Base-by-base conservation (phyloP, 2,888 invertebrate genomes). In the Punctoribates punctum region DNA sequence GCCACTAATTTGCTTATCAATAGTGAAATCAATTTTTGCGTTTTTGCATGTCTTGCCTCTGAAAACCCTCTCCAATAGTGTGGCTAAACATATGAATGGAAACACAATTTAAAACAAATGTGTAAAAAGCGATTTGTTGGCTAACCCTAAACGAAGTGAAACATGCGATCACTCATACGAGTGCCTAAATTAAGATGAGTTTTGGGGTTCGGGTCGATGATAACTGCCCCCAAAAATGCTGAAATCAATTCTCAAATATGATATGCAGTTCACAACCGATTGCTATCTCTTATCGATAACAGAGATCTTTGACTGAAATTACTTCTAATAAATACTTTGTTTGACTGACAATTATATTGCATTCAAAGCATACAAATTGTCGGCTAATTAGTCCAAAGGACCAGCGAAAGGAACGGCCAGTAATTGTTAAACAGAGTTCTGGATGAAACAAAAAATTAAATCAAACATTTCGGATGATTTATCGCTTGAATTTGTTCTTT, bases 1-100 rank as follows among this genome's bases (percentile, higher is more conserved):
- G 51, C 51, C 5, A 9, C 27, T 67, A 42, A 67, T 67, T 67
- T 67, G 67, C 67, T 67, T 67, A 67, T 67, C 67, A 67, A 67
- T 67, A 42, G 42, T 42, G 42, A 42, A 42, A 42, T 42, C 42
- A 42, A 42, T 42, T 42, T 42, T 42, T 42, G 42, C 42, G 42
- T 42, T 42, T 42, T 42, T 13, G 42, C 42, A 42, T 42, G 42
- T 42, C 42, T 42, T 42, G 8, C 42, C 8, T 11, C 42, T 13
- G 13, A 42, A 42, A 42, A 42, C 42, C 42, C 42, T 42, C 42
- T 42, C 42, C 42, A 42, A 34, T 34, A 34, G 42, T 42, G 42
- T 13, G 4, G 42, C n/a, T 42, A 42, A 42, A 42, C 42, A 42
- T 42, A 42, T 42, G 42, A 42, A 42, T 42, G 8, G 42, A 42